Percentiles rank a stretch among this genome's conserved stretches.
These are phyloP conservation scores for Selenia dentaria DNA, from an alignment of 2,888 invertebrate genomes.

Conservation along the genomic window DNA sequence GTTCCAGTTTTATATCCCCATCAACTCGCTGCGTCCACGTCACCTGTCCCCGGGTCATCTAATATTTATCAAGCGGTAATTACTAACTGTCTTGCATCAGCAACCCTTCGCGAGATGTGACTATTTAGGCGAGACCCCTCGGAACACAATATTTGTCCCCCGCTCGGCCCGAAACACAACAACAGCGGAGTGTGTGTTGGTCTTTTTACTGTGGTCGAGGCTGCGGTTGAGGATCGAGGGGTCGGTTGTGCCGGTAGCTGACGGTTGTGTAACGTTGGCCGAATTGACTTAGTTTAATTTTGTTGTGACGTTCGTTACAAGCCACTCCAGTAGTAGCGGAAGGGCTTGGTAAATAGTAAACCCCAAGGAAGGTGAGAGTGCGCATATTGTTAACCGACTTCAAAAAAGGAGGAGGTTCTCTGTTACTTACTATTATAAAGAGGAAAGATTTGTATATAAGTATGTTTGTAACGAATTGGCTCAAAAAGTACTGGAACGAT, in stretches of 20 bases:
- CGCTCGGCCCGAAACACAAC: conserved; percentile 29
- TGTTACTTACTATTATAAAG: too few relatives aligned
- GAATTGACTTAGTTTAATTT: conserved; percentile 24
- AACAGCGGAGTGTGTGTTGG: conserved; percentile 29
- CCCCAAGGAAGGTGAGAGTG: not conserved
- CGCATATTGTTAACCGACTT: too few relatives aligned
- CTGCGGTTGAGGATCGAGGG: too few relatives aligned
- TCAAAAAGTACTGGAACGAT: too few relatives aligned
- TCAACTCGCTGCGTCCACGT: conserved; percentile 3
- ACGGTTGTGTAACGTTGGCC: conserved; percentile 18
- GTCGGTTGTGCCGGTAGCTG: conserved; percentile 8
- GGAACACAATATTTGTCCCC: conserved; percentile 23
- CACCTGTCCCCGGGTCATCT: conserved; percentile 24
- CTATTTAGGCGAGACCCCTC: conserved; percentile 35
- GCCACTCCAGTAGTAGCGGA: not conserved
- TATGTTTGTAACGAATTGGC: too few relatives aligned
- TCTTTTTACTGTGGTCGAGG: conserved; percentile 33
- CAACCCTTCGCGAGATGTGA: conserved; percentile 34
- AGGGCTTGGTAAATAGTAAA: too few relatives aligned
- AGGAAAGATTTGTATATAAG: too few relatives aligned
- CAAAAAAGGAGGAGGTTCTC: too few relatives aligned
- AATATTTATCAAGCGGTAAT: conserved; percentile 37
- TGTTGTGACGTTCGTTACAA: conserved; percentile 15
- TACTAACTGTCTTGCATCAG: conserved; percentile 29
- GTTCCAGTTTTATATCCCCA: conserved; percentile 4